Evolutionary conservation across 2,797 vertebrate genomes (phyloP).

Genomic region (Acestrorhynchus altus): DNA sequence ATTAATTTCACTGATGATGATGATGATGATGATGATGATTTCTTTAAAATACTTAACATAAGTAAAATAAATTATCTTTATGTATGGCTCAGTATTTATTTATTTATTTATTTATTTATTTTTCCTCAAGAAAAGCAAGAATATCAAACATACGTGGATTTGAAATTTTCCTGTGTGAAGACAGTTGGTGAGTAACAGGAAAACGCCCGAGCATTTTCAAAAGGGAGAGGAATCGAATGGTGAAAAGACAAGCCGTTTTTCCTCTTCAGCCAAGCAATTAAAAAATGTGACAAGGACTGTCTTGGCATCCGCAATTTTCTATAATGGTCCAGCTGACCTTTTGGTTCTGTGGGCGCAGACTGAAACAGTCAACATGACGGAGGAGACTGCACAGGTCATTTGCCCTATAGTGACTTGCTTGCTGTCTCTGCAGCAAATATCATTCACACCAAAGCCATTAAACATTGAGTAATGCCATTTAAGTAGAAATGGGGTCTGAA

Average conservation of each 20-base stretch:
- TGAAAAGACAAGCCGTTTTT: conserved; percentile 29
- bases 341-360: conserved; percentile 40
- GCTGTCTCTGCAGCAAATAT: conserved; percentile 8
- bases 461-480: neutral
- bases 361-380: conserved; percentile 45
- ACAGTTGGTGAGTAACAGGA: neutral
- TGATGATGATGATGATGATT: too few species aligned
- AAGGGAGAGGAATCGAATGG: conserved; percentile 5
- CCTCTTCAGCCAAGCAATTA: conserved; percentile 43
- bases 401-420: conserved; percentile 9
- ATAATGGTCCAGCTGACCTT: conserved; percentile 54
- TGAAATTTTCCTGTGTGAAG: neutral
- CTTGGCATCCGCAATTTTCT: conserved; percentile 38
- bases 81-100: too few species aligned
- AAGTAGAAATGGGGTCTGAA: neutral
- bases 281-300: conserved; percentile 32
- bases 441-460: neutral
- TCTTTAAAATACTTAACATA: too few species aligned
- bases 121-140: too few species aligned
- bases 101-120: too few species aligned
- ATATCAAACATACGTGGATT: too few species aligned
- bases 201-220: conserved; percentile 24
- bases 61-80: too few species aligned
- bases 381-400: conserved; percentile 31
- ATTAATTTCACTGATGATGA: too few species aligned